Conservation (phyloP, 1,140 invertebrate species). For the Varroa destructor region DNA sequence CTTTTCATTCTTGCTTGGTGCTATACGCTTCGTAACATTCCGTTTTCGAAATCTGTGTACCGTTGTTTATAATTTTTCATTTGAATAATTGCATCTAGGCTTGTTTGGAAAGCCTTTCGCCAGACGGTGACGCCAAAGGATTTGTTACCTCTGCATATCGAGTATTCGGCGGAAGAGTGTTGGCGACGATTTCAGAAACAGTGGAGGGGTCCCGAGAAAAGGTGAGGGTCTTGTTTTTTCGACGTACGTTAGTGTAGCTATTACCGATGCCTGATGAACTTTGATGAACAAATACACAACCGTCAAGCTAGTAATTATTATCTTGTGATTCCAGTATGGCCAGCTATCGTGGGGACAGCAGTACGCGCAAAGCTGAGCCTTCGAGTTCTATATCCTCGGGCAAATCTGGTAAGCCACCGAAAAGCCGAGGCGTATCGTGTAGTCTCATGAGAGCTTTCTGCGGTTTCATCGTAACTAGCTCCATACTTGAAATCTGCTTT, state of each 20-base stretch:
- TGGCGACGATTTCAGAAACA: not conserved
- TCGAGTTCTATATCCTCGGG: not conserved
- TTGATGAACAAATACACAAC: not conserved
- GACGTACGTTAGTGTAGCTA: not conserved
- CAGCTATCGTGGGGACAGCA: not conserved
- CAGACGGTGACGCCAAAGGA: not conserved
- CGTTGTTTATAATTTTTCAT: no score
- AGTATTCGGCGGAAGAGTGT: not conserved
- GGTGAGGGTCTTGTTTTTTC: not conserved
- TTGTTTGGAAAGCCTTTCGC: slow-evolving; percentile 13
- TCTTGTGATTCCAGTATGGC: not conserved
- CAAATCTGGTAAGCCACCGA: not conserved
- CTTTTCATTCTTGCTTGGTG: no score
- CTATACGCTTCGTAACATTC: no score
- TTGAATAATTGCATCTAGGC: not conserved
- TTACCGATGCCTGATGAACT: not conserved
- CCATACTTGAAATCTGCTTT: not conserved
- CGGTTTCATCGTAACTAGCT: not conserved
- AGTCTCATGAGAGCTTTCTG: not conserved
- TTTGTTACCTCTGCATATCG: not conserved
- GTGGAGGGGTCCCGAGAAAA: not conserved
- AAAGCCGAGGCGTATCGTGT: not conserved
- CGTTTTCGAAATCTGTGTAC: no score
- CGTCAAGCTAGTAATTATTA: not conserved
- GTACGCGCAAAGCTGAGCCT: not conserved